Base-by-base conservation (phyloP, 2,888 invertebrate species). In the Sinelater perroti region DNA sequence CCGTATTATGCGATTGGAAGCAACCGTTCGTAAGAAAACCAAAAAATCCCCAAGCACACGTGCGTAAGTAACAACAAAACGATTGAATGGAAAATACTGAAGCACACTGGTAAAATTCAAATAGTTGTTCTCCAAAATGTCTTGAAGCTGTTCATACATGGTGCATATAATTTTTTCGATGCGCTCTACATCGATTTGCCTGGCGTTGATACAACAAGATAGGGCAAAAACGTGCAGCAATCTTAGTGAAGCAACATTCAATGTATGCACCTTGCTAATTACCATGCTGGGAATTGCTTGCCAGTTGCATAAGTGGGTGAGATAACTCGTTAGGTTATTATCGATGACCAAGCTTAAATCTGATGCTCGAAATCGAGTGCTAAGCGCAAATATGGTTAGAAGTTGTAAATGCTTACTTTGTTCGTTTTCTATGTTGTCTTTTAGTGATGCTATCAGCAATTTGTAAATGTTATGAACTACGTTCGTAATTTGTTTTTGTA, bases 291-390 rank as follows among this genome's bases (percentile, higher is more conserved):
- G 65, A n/a, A 66, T 55, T 31, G 66, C 56, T 18, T 70, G 71
- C 51, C 61, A 63, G 33, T 61, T 59, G 16, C 56, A 61, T 51
- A 77, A 56, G 26, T 71, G 66, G 64, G 72, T 72, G 30, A 86
- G 72, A 6, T 81, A 73, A 1, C 79, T 77, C 28, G 84, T 73
- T 20, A 85, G 72, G 26, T 82, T 82, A 68, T 81, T 80, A 10
- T 81, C 80, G 5, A 85, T 82, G 1, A 83, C 81, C 30, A 85
- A 77, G n/a, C 78, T 78, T 20, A 86, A 75, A 71, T 86, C 85
- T 47, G 79, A 77, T 0, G 84, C 79, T 60, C 80, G 77, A 68
- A 83, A 85, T 57, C 79, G 78, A 5, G 82, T 80, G 69, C 83
- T 85, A 59, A 85, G 71, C 2, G 82, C 81, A 70, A 84, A 84